phyloP scores from a whole-genome alignment of 2,888 invertebrate species.

The Norana najaformis region DNA sequence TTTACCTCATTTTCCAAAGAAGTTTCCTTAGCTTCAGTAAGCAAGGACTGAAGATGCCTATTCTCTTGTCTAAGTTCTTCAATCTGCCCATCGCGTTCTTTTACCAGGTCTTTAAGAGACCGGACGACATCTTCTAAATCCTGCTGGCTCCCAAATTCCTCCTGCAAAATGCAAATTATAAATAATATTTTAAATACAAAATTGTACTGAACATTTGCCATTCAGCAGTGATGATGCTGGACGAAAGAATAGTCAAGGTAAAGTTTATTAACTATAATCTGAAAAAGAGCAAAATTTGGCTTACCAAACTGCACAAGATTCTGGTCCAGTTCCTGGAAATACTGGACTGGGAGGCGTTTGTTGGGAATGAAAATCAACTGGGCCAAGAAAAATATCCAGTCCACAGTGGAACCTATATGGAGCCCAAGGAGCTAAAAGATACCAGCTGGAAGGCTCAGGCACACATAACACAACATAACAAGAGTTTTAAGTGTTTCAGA shows the following conservation, averaged over 20 bases:
- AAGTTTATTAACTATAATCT: background rate
- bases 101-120: background rate
- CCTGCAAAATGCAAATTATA: background rate
- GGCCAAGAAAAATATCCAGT: background rate
- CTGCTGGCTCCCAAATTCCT: background rate
- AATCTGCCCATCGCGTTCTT: background rate
- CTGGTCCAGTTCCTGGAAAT: background rate
- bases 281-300: background rate
- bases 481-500: too few relatives aligned
- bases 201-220: background rate
- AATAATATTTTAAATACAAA: background rate
- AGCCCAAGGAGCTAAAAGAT: background rate
- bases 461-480: too few relatives aligned
- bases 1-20: background rate
- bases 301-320: background rate
- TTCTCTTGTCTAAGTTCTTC: background rate
- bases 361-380: background rate
- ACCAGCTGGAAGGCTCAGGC: too few relatives aligned
- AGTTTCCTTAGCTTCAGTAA: conserved; percentile 7
- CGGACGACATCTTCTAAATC: background rate
- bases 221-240: background rate
- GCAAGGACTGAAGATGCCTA: background rate
- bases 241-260: background rate
- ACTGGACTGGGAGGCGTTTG: background rate
- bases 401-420: background rate